Evolutionary conservation across 2,113 vertebrate genomes (phyloP), one percentile per base, ranked within the genome.

Genomic region (Malurus cyaneus): DNA sequence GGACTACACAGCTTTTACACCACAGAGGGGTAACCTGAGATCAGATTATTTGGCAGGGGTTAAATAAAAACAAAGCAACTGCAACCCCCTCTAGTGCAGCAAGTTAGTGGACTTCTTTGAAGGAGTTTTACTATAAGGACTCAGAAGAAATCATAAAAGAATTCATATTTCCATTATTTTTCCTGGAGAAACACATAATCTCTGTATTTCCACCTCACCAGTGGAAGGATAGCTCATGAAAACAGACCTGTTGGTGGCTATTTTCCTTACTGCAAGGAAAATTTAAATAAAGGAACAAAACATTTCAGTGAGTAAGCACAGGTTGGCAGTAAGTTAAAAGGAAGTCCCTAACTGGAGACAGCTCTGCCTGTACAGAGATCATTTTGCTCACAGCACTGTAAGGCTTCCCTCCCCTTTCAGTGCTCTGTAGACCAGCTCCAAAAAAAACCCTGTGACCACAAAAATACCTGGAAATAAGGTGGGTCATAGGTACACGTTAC

Each of bases 111-210:
- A 16, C 14, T 60, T 52, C 34, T 53, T 61, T 69, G 23, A 59
- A 42, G 3, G 2, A 56, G 20, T 16, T 47, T 53, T 60, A 4
- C 42, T 29, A 32, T 8, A 47, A 39, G 18, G 62, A 28, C 41
- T 36, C 29, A 6, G 6, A 77, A 76, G 4, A 77, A 31, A 29
- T 18, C 9, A 62, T 2, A 9, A 31, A 80, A 46, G 0, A 61
- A 46, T 2, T 47, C 0, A 0, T 3, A 20, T 46, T 82, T 53
- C 44, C 52, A 9, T 59, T 9, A 1, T 3, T 3, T 53, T 67
- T 54, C 50, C 26, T 36, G 18, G 9, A 62, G 26, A 57, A 84
- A 44, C 29, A 41, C 3, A 12, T 18, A 6, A 60, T 32, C 11
- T 71, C 36, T 18, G 47, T 16, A 65, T 23, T 80, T n/a, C 19